Base-by-base conservation (phyloP, 1,140 invertebrate genomes). In the Brachionus angularis region DNA sequence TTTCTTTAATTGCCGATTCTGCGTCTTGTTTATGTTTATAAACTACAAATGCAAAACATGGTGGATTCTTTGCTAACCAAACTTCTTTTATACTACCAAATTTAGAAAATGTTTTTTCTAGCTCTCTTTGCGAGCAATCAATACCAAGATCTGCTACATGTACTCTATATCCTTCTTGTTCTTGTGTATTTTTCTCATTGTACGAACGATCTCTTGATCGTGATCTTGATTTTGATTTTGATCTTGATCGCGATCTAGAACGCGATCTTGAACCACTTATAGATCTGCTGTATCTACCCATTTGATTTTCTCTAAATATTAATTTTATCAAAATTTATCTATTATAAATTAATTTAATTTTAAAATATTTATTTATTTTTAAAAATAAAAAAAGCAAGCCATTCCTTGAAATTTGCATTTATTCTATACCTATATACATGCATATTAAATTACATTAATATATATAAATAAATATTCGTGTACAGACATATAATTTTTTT, bases 31-130 rank as follows among this genome's bases (percentile, higher is more conserved):
- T 74, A 50, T 78, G 75, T 64, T 77, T 76, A 74, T 75, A 82
- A 5, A 79, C 78, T 33, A 82, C 72, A 75, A 82, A 81, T 14
- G 79, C 78, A 76, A 81, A 82, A 67, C 80, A 80, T 31, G 80
- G 80, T 16, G 79, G 79, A 49, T 76, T 79, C 42, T 74, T 74
- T 1, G 80, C 80, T 10, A 81, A 71, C 80, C 80, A 82, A 7
- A 81, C 74, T 73, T 82, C 80, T 34, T 75, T 72, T 8, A 81
- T 25, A 36, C 73, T 74, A 12, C 80, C 80, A 77, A 78, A 81
- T 55, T 78, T 79, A 69, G 78, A 75, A 74, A 81, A 82, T 18
- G 67, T 64, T 69, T 74, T 76, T 47, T 76, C 75, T 25, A 82
- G 73, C 23, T 79, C 79, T 58, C 74, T 50, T 69, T 78, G 77